phyloP scores from a whole-genome alignment of 2,888 invertebrate genomes.

The Acanthosepion esculentum region DNA sequence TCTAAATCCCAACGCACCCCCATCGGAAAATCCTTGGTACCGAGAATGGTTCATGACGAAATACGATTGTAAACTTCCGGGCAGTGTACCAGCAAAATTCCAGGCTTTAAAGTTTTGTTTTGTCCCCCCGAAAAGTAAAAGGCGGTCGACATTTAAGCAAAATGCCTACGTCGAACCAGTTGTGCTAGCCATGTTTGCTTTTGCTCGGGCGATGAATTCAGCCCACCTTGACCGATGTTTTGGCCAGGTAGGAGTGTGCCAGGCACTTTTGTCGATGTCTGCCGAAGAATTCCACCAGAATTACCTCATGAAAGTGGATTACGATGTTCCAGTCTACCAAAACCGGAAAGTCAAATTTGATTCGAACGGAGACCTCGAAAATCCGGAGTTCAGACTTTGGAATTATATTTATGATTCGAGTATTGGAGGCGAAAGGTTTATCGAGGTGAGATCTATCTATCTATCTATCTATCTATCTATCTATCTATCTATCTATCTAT shows the following conservation, averaged over 20 bases:
- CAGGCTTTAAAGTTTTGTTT: slow-evolving; percentile 53
- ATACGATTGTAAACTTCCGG: slow-evolving; percentile 56
- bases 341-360: slow-evolving; percentile 62
- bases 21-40: slow-evolving; percentile 67
- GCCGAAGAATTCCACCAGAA: slow-evolving; percentile 59
- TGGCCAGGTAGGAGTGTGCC: slow-evolving; percentile 56
- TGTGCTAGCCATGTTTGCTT: slow-evolving; percentile 67
- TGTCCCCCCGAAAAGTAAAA: slow-evolving; percentile 50
- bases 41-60: slow-evolving; percentile 70
- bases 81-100: not conserved
- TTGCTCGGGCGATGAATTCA: slow-evolving; percentile 62
- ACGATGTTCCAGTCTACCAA: slow-evolving; percentile 57
- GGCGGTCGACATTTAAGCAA: slow-evolving; percentile 52
- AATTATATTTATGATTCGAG: slow-evolving; percentile 62
- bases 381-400: slow-evolving; percentile 59
- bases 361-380: slow-evolving; percentile 61
- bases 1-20: slow-evolving; percentile 55
- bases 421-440: slow-evolving; percentile 8
- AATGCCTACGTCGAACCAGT: slow-evolving; percentile 61
- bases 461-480: not conserved
- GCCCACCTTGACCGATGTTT: slow-evolving; percentile 60
- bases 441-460: not conserved
- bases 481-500: no score
- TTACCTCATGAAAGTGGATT: slow-evolving; percentile 59
- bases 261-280: slow-evolving; percentile 55